phyloP scores from a whole-genome alignment of 2,888 invertebrate genomes.

The Zelleria hepariella region DNA sequence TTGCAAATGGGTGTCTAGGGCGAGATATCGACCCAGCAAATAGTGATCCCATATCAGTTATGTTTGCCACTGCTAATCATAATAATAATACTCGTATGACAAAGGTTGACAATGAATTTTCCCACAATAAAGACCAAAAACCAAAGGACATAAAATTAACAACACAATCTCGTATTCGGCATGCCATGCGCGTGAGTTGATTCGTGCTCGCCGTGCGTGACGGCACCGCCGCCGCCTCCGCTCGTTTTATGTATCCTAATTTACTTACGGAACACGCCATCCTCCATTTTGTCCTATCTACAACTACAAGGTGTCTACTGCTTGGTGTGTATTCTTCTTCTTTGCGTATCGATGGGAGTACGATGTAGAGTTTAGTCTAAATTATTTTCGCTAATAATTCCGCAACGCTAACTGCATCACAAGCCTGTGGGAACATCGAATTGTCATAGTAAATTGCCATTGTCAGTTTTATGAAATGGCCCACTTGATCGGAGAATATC shows the following conservation, averaged over 20 bases:
- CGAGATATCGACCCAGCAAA: too few relatives aligned
- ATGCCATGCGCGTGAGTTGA: constrained; percentile 40
- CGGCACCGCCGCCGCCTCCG: constrained; percentile 16
- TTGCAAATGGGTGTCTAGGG: too few relatives aligned
- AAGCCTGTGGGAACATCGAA: too few relatives aligned
- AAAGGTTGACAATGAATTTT: neutral
- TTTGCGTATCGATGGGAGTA: neutral
- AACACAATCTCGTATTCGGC: neutral
- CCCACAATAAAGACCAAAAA: neutral
- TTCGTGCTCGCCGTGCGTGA: constrained; percentile 51
- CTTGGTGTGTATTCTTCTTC: too few relatives aligned
- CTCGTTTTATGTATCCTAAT: constrained; percentile 36
- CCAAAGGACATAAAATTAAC: neutral
- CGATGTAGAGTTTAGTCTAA: neutral
- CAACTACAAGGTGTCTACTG: too few relatives aligned
- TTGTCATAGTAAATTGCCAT: too few relatives aligned
- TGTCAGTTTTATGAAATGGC: too few relatives aligned
- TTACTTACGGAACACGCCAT: constrained; percentile 40
- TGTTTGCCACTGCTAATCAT: too few relatives aligned
- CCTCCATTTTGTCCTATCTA: constrained; percentile 38
- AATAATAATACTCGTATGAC: neutral
- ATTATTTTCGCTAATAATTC: too few relatives aligned
- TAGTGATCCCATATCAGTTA: too few relatives aligned
- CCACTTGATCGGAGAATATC: too few relatives aligned
- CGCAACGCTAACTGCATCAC: too few relatives aligned